These are phyloP conservation scores for Alcedo quadribrachys DNA, from an alignment of 2,797 vertebrate species.

Conservation along the genomic window DNA sequence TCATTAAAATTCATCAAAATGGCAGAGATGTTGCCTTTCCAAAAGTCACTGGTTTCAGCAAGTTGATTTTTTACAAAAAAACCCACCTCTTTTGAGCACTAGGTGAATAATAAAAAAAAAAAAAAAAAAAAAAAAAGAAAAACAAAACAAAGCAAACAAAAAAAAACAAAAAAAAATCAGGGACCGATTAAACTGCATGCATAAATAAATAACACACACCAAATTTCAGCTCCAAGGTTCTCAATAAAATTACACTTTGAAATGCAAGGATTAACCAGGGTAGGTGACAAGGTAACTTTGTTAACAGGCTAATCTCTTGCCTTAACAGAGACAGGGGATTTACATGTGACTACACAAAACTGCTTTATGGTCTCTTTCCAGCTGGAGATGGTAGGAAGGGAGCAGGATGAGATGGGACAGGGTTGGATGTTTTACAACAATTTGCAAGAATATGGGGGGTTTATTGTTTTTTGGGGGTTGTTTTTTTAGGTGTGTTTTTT, in stretches of 20 bases:
- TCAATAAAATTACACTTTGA: slow-evolving; percentile 74
- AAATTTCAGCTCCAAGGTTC: slow-evolving; percentile 58
- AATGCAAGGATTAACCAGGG: slow-evolving; percentile 73
- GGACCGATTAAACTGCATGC: neutral
- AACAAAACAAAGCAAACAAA: neutral
- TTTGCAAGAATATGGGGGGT: neutral
- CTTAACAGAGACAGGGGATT: slow-evolving; percentile 71
- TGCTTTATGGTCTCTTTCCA: slow-evolving; percentile 68
- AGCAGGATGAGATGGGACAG: slow-evolving; percentile 1
- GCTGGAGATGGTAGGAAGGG: slow-evolving; percentile 37
- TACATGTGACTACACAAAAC: slow-evolving; percentile 66
- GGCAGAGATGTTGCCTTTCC: neutral
- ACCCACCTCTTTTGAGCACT: neutral
- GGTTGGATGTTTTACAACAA: neutral
- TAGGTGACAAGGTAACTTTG: slow-evolving; percentile 77
- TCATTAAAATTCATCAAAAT: neutral
- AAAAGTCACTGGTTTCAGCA: neutral
- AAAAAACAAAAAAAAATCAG: neutral
- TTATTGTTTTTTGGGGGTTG: neutral
- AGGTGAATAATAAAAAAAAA: neutral
- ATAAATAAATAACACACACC: slow-evolving; percentile 58
- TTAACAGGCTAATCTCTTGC: slow-evolving; percentile 74
- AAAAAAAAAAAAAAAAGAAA: neutral
- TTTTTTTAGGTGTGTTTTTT: neutral
- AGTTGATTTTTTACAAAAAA: neutral